These are phyloP conservation scores for Lepilemur ruficaudatus DNA, from an alignment of 2,797 vertebrate genomes.

Conservation along the genomic window DNA sequence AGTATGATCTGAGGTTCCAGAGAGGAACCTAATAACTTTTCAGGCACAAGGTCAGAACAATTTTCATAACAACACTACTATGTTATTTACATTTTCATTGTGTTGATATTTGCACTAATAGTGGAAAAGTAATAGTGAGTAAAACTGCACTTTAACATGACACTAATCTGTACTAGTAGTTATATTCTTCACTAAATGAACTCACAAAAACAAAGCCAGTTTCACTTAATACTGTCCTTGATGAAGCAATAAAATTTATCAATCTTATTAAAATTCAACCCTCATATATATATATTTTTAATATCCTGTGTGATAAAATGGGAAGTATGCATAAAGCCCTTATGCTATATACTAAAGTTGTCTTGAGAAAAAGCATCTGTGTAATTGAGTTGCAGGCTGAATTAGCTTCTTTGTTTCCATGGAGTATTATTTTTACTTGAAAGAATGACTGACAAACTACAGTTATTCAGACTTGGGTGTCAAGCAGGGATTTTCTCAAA, in stretches of 20 bases:
- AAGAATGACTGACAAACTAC: neutral
- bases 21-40: neutral
- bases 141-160: neutral
- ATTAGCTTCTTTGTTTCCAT: neutral
- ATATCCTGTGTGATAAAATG: neutral
- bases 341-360: neutral
- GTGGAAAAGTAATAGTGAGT: neutral
- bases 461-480: neutral
- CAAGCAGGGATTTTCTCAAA: neutral
- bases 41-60: neutral
- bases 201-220: neutral
- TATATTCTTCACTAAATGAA: neutral
- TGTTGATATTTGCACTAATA: neutral
- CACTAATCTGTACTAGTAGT: neutral
- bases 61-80: neutral
- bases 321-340: neutral
- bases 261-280: neutral
- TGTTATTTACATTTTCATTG: neutral
- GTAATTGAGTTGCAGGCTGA: neutral
- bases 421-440: neutral
- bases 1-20: neutral
- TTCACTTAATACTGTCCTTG: neutral
- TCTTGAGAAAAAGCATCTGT: neutral
- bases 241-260: neutral
- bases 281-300: neutral